phyloP scores from a whole-genome alignment of 2,888 invertebrate genomes.

The Epinotia brunnichana region DNA sequence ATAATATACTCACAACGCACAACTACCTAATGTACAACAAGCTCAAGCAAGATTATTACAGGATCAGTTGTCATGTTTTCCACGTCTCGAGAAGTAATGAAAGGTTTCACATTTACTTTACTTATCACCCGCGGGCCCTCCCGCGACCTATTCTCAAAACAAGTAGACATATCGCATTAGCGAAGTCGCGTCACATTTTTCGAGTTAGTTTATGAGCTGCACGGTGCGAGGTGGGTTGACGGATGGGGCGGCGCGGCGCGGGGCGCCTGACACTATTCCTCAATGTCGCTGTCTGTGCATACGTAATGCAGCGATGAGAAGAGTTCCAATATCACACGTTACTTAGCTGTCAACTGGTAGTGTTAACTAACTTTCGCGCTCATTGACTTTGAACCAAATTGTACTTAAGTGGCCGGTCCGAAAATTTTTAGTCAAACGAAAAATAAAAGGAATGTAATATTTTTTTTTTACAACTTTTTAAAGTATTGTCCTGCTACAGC shows the following conservation, averaged over 20 bases:
- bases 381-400: neutral
- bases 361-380: neutral
- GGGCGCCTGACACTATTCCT: slow-evolving; percentile 69
- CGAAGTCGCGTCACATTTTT: slow-evolving; percentile 58
- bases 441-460: no score
- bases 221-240: slow-evolving; percentile 59
- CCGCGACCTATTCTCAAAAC: slow-evolving; percentile 26
- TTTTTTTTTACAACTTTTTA: no score
- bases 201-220: slow-evolving; percentile 64
- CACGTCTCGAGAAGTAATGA: slow-evolving; percentile 20
- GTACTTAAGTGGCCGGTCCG: no score
- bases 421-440: no score
- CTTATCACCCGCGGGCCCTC: slow-evolving; percentile 8
- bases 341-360: slow-evolving; percentile 9
- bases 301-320: slow-evolving; percentile 59
- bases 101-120: slow-evolving; percentile 26
- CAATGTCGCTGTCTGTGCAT: slow-evolving; percentile 70
- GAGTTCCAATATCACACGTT: slow-evolving; percentile 56
- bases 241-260: slow-evolving; percentile 63
- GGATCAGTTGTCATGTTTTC: neutral
- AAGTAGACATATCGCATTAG: slow-evolving; percentile 40
- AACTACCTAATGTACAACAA: no score
- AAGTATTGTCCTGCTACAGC: no score
- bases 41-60: neutral
- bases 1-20: no score